phyloP scores from a whole-genome alignment of 1,140 invertebrate species.

The Drosophila orosa region DNA sequence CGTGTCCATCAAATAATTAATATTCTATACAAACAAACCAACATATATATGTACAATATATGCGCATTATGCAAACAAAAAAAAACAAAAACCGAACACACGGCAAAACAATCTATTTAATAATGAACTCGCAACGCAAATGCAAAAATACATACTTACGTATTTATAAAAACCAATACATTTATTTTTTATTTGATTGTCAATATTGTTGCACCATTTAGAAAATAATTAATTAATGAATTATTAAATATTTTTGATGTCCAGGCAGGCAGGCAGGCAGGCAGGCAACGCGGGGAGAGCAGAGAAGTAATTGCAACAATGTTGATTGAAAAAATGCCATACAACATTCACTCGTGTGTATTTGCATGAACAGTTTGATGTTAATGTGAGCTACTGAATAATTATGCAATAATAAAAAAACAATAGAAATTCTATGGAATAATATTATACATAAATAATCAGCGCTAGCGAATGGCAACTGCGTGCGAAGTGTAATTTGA shows the following conservation, averaged over 20 bases:
- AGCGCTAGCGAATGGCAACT: conserved; percentile 3
- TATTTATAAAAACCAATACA: conserved; percentile 21
- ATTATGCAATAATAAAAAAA: conserved; percentile 48
- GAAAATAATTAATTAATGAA: conserved; percentile 53
- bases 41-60: conserved; percentile 15
- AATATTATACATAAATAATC: conserved; percentile 15
- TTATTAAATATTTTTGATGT: conserved; percentile 60
- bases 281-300: not conserved
- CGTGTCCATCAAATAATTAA: conserved; percentile 33
- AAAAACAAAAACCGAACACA: conserved; percentile 6
- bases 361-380: conserved; percentile 43
- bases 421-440: conserved; percentile 18
- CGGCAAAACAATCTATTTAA: conserved; percentile 16
- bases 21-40: conserved; percentile 12
- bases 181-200: conserved; percentile 38
- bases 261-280: not conserved
- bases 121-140: conserved; percentile 31
- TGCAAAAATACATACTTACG: not conserved
- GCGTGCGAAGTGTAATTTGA: conserved; percentile 25
- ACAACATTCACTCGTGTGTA: conserved; percentile 15
- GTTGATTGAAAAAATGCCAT: conserved; percentile 5
- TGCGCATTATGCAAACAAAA: conserved; percentile 17
- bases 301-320: conserved; percentile 8
- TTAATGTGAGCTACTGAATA: conserved; percentile 48
- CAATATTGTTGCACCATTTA: conserved; percentile 69